phyloP scores from a whole-genome alignment of 2,797 vertebrate species.

The Pygocentrus nattereri region DNA sequence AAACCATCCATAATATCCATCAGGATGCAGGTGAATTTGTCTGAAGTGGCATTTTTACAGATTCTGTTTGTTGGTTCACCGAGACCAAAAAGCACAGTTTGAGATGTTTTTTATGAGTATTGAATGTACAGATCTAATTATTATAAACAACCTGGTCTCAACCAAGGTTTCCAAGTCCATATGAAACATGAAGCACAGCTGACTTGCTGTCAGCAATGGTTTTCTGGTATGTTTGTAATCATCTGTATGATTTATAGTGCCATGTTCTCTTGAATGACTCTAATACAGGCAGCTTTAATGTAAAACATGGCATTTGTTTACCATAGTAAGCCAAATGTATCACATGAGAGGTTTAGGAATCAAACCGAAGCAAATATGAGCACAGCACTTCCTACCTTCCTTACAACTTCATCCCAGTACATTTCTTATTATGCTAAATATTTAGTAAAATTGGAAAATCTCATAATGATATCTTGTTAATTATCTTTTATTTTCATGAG shows the following conservation, averaged over 20 bases:
- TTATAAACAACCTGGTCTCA: background rate
- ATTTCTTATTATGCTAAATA: background rate
- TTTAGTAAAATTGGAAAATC: background rate
- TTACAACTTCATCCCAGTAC: background rate
- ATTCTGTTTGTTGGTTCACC: background rate
- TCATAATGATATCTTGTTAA: background rate
- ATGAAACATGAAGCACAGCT: background rate
- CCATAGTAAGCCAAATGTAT: background rate
- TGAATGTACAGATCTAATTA: background rate
- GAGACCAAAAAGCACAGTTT: background rate
- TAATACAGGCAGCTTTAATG: constrained; percentile 18
- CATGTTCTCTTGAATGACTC: constrained; percentile 18
- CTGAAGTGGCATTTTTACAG: background rate
- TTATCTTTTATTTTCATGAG: background rate
- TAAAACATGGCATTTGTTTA: constrained; percentile 21
- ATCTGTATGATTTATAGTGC: constrained; percentile 9
- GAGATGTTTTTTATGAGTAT: background rate
- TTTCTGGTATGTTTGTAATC: constrained; percentile 9
- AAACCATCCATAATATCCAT: background rate
- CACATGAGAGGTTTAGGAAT: background rate
- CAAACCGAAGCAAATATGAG: background rate
- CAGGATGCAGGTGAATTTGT: background rate
- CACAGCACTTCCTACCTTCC: too few relatives aligned
- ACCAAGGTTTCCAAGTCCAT: background rate
- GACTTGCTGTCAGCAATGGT: background rate